Evolutionary conservation across 1,140 invertebrate genomes (phyloP).

Genomic region (Eubasilissa regina): DNA sequence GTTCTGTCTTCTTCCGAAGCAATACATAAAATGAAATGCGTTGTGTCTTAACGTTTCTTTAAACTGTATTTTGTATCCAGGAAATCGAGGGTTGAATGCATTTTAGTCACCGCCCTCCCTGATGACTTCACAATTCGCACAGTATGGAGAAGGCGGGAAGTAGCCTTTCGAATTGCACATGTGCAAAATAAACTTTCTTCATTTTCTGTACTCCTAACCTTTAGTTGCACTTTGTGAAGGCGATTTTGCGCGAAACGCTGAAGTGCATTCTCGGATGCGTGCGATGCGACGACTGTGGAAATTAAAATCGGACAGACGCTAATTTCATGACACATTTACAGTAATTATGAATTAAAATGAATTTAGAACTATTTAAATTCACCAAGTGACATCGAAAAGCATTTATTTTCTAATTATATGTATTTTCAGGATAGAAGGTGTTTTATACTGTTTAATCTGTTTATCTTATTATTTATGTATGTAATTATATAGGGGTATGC

Average conservation of each 20-base stretch:
- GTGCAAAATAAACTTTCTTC: constrained; percentile 18
- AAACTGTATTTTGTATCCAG: background rate
- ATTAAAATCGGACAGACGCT: too few species aligned
- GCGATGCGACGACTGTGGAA: background rate
- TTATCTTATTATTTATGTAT: too few species aligned
- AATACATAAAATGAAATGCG: constrained; percentile 14
- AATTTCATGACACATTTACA: too few species aligned
- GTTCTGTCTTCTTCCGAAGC: constrained; percentile 25
- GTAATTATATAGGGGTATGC: too few species aligned
- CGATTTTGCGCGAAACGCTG: constrained; percentile 30
- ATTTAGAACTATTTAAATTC: too few species aligned
- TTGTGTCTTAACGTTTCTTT: background rate
- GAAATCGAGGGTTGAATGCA: background rate
- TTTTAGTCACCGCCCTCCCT: background rate
- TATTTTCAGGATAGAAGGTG: too few species aligned
- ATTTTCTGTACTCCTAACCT: constrained; percentile 15
- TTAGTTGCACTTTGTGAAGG: constrained; percentile 36
- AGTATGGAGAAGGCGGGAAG: background rate
- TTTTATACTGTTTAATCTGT: too few species aligned
- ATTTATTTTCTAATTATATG: too few species aligned
- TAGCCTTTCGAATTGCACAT: constrained; percentile 11
- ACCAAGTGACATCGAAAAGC: too few species aligned
- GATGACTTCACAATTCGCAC: background rate
- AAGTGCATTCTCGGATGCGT: constrained; percentile 23
- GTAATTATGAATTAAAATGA: too few species aligned